Evolutionary conservation across 2,797 vertebrate genomes (phyloP), one percentile per base, ranked within the genome.

Genomic region (Capromys pilorides): DNA sequence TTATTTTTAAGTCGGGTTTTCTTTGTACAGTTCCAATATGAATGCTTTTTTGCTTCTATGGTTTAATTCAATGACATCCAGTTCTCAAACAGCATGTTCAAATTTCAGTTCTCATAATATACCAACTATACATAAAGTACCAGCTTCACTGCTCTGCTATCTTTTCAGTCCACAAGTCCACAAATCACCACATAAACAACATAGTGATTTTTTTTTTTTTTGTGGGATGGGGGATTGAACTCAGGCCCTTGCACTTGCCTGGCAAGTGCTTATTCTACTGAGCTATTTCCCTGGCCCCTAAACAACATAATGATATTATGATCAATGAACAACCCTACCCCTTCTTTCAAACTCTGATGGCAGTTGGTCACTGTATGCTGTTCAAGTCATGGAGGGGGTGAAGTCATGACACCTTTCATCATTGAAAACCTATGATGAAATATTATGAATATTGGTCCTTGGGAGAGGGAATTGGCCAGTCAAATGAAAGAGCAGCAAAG

Each of bases 1-100:
- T 82, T 81, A 83, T 81, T 92, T 88, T 33, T 49, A 19, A 79
- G 41, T 71, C 67, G 88, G 24, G 87, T 77, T 90, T 86, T 18
- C 39, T 45, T 41, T 75, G 36, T 66, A 49, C 21, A 77, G 21
- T 69, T 82, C 21, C 9, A 78, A 31, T 51, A 71, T 39, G 8
- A 5, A 21, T 57, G 2, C 36, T 57, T 39, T 57, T 77, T 92
- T 75, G n/a, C 93, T 88, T n/a, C 31, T 19, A 6, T 2, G 6
- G 31, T 69, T 62, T 87, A 82, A 18, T 67, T 93, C 82, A 83
- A 86, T 39, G 69, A 81, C 5, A 73, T 9, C 26, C 9, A 22
- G 51, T 59, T 51, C 54, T 39, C 26, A 77, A 90, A 5, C 66
- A 86, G 4, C 67, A 62, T 49, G 24, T 57, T 88, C 28, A 87